A percentile compares a stretch with the other conserved stretches of the same genome.
Evolutionary conservation across 2,797 vertebrate genomes (phyloP).

Genomic region (Phataginus tetradactyla): DNA sequence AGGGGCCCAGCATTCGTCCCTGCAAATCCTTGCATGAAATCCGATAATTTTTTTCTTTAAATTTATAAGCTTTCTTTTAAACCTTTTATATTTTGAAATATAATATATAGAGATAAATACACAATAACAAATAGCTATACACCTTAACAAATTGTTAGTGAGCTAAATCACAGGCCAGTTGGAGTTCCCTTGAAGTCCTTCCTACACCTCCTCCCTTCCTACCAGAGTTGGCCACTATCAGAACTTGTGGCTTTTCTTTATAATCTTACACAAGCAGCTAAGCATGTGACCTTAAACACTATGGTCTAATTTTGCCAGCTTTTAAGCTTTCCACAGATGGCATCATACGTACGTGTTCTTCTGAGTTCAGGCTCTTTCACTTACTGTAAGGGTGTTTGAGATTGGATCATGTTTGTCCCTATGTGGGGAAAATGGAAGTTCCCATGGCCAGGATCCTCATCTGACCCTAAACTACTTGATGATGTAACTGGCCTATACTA

Average conservation of each 20-base stretch:
- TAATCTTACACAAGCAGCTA: not conserved
- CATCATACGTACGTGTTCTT: not conserved
- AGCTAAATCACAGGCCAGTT: not conserved
- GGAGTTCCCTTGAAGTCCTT: not conserved
- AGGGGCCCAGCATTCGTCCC: not conserved
- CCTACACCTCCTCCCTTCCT: accelerated
- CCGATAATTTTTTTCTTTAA: not conserved
- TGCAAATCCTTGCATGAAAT: not conserved
- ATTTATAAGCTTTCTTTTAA: too few relatives aligned
- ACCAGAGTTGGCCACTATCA: accelerated
- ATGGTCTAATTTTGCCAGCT: not conserved
- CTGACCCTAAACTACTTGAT: too few relatives aligned
- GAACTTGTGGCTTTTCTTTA: not conserved
- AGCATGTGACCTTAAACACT: accelerated
- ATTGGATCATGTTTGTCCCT: not conserved
- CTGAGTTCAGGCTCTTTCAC: not conserved
- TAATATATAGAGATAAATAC: not conserved
- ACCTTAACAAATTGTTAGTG: not conserved
- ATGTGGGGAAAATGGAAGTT: too few relatives aligned
- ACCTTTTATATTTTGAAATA: not conserved
- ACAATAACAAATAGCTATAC: not conserved
- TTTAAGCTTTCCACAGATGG: not conserved
- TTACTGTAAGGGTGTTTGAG: not conserved
- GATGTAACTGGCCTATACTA: too few relatives aligned
- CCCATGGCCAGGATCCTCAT: too few relatives aligned